phyloP scores from a whole-genome alignment of 2,888 invertebrate genomes.

The Folsomia candida region DNA sequence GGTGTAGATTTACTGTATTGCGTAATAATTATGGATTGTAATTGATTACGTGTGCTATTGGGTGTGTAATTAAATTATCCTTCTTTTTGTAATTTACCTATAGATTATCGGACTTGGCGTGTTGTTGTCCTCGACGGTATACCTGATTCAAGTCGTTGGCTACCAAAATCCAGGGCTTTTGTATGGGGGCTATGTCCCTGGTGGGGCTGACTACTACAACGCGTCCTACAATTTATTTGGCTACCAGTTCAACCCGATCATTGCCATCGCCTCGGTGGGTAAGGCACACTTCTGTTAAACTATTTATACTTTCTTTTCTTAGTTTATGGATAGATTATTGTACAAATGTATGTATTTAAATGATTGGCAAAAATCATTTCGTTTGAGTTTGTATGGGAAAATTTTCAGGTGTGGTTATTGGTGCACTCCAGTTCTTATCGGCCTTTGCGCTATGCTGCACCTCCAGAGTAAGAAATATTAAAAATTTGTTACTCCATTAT shows the following conservation, averaged over 20 bases:
- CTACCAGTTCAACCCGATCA: constrained; percentile 39
- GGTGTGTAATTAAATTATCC: neutral
- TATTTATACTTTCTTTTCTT: neutral
- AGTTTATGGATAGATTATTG: neutral
- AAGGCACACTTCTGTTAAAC: neutral
- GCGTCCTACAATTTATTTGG: constrained; percentile 41
- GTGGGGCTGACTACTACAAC: constrained; percentile 32
- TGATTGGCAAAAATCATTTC: neutral
- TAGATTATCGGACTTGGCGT: neutral
- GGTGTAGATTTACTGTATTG: neutral
- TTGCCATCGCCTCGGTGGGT: constrained; percentile 26
- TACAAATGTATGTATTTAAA: neutral
- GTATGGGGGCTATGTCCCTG: constrained; percentile 27
- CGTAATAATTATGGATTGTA: neutral
- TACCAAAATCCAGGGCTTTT: constrained; percentile 37
- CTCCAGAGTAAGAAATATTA: constrained; percentile 20
- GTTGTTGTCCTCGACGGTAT: neutral
- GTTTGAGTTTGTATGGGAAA: no score
- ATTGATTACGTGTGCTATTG: neutral
- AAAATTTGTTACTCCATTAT: constrained; percentile 3
- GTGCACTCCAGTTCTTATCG: constrained; percentile 31
- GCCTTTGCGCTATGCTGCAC: constrained; percentile 38
- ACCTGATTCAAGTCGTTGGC: constrained; percentile 21
- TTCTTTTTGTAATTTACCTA: neutral
- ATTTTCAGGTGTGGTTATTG: constrained; percentile 34